Evolutionary conservation across 1,140 invertebrate genomes (phyloP).

Genomic region (Orussus abietinus): DNA sequence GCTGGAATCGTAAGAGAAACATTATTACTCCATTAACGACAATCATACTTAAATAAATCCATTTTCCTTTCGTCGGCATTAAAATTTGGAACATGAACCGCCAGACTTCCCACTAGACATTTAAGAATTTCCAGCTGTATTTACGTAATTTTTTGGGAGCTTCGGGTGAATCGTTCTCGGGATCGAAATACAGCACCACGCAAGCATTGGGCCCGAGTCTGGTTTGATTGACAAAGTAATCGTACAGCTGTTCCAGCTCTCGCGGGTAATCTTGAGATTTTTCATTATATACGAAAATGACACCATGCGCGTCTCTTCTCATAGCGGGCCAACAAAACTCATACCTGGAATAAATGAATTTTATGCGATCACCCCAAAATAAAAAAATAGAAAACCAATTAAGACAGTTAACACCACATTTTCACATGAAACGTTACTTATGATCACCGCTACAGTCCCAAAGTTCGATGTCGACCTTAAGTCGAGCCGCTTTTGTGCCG

Average conservation of each 20-base stretch:
- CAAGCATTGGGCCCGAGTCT: conserved; percentile 57
- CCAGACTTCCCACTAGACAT: not conserved
- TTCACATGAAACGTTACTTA: conserved; percentile 54
- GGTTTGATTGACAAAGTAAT: conserved; percentile 66
- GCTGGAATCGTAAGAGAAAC: conserved; percentile 47
- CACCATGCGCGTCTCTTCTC: conserved; percentile 64
- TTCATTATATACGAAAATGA: conserved; percentile 72
- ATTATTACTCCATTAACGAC: not conserved
- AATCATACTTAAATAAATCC: no score
- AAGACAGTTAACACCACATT: conserved; percentile 10
- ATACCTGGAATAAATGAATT: conserved; percentile 56
- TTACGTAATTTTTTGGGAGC: conserved; percentile 34
- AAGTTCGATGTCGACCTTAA: conserved; percentile 63
- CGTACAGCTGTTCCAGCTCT: conserved; percentile 69
- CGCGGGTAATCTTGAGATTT: conserved; percentile 56
- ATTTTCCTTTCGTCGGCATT: no score
- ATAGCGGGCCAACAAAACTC: conserved; percentile 76
- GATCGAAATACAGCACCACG: conserved; percentile 57
- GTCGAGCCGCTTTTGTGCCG: conserved; percentile 50
- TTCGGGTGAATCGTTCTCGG: conserved; percentile 44
- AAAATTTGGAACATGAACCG: not conserved
- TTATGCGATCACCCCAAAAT: no score
- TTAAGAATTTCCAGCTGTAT: conserved; percentile 12
- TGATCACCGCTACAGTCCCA: conserved; percentile 71
- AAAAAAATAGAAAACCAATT: conserved; percentile 13